These are phyloP conservation scores for Drosophila aldrichi DNA, from an alignment of 2,888 invertebrate genomes.

Conservation along the genomic window DNA sequence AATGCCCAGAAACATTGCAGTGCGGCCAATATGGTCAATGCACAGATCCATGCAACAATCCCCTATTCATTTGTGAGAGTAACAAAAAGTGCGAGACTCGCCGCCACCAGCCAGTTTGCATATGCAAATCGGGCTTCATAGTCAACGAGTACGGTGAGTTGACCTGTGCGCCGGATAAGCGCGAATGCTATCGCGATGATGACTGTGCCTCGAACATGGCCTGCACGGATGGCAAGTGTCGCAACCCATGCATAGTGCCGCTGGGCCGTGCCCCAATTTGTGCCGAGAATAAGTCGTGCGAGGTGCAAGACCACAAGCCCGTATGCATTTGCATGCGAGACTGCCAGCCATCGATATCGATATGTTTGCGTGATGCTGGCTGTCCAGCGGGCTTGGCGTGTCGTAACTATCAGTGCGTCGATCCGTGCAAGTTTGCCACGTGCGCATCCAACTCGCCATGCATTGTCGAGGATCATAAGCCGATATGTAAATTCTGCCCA, in stretches of 20 bases:
- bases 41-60: slow-evolving; percentile 91
- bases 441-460: slow-evolving; percentile 95
- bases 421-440: slow-evolving; percentile 94
- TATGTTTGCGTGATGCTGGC: slow-evolving; percentile 95
- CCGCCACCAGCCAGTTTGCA: slow-evolving; percentile 93
- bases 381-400: slow-evolving; percentile 94
- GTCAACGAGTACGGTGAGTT: slow-evolving; percentile 95
- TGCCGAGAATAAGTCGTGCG: slow-evolving; percentile 93
- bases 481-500: slow-evolving; percentile 98
- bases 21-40: slow-evolving; percentile 92
- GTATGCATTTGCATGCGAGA: slow-evolving; percentile 94
- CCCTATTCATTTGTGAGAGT: slow-evolving; percentile 90
- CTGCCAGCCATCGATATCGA: slow-evolving; percentile 93
- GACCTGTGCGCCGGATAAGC: slow-evolving; percentile 92
- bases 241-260: slow-evolving; percentile 92
- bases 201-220: slow-evolving; percentile 95
- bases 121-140: slow-evolving; percentile 95
- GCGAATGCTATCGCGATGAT: slow-evolving; percentile 92
- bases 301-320: slow-evolving; percentile 94
- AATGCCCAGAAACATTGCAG: slow-evolving; percentile 91
- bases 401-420: slow-evolving; percentile 94
- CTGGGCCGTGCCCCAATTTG: slow-evolving; percentile 88
- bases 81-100: slow-evolving; percentile 96
- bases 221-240: slow-evolving; percentile 93
- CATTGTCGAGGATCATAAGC: slow-evolving; percentile 97